Conservation (phyloP, 2,113 vertebrate species). For the Psilopsiagon aymara region DNA sequence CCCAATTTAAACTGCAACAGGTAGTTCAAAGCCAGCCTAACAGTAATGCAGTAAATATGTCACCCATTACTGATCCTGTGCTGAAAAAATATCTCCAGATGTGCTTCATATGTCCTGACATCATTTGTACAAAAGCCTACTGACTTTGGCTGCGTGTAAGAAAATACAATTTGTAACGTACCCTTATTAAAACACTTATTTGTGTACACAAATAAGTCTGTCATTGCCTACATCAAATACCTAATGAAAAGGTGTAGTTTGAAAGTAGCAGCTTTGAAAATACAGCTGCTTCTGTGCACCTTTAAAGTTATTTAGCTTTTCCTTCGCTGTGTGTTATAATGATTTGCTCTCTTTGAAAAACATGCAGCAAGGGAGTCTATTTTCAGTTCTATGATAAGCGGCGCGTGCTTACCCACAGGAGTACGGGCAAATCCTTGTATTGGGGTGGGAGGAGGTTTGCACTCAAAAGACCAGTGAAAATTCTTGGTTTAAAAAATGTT, state of each 20-base stretch:
- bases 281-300: conserved; percentile 28
- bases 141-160: neutral
- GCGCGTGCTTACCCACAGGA: conserved; percentile 12
- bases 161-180: neutral
- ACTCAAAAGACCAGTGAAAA: neutral
- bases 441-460: neutral
- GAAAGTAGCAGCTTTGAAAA: neutral
- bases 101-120: neutral
- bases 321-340: conserved; percentile 22
- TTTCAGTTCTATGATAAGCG: conserved; percentile 55
- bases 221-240: neutral
- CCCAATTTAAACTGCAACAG: neutral
- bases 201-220: neutral
- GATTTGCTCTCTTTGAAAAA: conserved; percentile 55
- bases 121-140: neutral
- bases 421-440: neutral
- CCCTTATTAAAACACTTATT: neutral
- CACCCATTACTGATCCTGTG: neutral
- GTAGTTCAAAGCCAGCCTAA: neutral
- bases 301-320: conserved; percentile 42
- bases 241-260: neutral
- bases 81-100: neutral
- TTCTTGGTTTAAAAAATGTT: neutral
- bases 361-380: conserved; percentile 57
- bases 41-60: neutral